Conservation (phyloP, 2,888 invertebrate genomes). For the Adelphocoris suturalis region DNA sequence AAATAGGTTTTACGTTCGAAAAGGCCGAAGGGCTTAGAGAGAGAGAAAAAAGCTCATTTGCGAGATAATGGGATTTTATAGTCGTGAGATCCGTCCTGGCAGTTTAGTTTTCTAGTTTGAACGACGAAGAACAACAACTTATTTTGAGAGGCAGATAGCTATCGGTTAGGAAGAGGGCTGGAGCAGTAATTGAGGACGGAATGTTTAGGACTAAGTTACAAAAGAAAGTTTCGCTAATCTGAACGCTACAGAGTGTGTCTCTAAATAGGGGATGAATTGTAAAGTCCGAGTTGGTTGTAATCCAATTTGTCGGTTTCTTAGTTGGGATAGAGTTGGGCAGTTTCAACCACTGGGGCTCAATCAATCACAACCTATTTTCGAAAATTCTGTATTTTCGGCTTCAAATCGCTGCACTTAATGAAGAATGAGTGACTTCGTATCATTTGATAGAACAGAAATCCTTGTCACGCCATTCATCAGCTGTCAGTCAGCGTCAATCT, state of each 20-base stretch:
- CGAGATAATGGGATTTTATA: constrained; percentile 39
- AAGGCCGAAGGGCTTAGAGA: background rate
- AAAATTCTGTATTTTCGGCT: no score
- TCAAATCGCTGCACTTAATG: no score
- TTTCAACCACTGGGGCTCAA: no score
- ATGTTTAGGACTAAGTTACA: background rate
- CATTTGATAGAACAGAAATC: no score
- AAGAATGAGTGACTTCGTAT: no score
- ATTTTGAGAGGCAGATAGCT: background rate
- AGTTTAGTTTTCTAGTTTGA: constrained; percentile 13
- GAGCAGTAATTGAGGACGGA: background rate
- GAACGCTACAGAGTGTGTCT: background rate
- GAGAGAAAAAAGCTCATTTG: constrained; percentile 37
- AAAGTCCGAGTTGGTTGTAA: no score
- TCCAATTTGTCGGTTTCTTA: no score
- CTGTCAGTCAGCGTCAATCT: no score
- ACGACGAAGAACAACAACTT: background rate
- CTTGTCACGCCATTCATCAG: no score
- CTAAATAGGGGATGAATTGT: background rate
- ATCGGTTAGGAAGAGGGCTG: constrained; percentile 5
- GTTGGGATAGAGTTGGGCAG: no score
- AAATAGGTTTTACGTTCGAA: constrained; percentile 30
- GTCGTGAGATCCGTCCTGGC: constrained; percentile 10
- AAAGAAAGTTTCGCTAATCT: background rate
- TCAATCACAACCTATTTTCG: no score